phyloP scores from a whole-genome alignment of 2,888 invertebrate genomes.

The Gortyna flavago region DNA sequence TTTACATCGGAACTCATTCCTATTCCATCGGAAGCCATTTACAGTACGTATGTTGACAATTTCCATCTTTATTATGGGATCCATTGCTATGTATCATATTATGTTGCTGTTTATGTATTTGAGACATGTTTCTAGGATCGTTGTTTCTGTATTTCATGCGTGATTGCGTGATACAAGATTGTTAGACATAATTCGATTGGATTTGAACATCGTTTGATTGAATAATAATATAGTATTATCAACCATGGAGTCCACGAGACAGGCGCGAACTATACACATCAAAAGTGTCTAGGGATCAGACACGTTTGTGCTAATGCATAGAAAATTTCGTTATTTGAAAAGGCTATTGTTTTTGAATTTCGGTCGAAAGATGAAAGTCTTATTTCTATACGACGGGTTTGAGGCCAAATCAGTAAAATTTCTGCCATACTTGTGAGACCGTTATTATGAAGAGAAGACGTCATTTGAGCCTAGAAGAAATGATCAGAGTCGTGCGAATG shows the following conservation, averaged over 20 bases:
- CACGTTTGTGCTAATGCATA: background rate
- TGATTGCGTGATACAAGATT: background rate
- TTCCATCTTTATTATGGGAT: slow-evolving; percentile 51
- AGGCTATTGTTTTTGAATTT: no score
- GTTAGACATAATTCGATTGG: background rate
- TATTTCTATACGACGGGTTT: no score
- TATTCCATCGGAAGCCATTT: slow-evolving; percentile 51
- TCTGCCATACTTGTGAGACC: no score
- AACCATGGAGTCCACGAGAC: background rate
- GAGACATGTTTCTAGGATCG: slow-evolving; percentile 12
- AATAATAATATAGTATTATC: background rate
- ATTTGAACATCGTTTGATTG: background rate
- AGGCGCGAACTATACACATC: background rate
- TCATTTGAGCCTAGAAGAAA: no score
- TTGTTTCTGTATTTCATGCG: background rate
- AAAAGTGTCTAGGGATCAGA: background rate
- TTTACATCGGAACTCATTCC: slow-evolving; percentile 56
- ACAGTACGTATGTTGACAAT: slow-evolving; percentile 53
- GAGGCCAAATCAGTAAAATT: no score
- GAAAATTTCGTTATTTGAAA: no score
- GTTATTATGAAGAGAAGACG: no score
- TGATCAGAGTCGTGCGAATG: no score
- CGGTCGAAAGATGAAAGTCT: no score
- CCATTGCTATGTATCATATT: slow-evolving; percentile 42
- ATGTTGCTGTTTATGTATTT: slow-evolving; percentile 18